Conservation (phyloP, 2,888 invertebrate species). For the Dicyrtomina minuta region DNA sequence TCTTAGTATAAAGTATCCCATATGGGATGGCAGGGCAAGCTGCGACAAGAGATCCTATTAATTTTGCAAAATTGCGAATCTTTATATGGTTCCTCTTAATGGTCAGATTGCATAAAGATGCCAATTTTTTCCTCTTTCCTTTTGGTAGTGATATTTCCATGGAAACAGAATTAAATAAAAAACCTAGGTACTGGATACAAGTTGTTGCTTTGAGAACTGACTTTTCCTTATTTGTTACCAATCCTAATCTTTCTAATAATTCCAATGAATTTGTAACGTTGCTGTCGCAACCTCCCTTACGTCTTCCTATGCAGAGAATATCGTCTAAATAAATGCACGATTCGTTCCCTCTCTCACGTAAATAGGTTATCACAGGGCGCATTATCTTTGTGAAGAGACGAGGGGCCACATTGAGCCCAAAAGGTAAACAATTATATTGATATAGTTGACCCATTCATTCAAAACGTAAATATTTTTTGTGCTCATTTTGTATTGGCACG, state of each 20-base stretch:
- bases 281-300: background rate
- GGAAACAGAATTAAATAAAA: background rate
- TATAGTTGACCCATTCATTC: background rate
- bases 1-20: constrained; percentile 24
- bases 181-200: constrained; percentile 6
- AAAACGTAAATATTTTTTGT: constrained; percentile 12
- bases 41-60: constrained; percentile 26
- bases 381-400: constrained; percentile 23
- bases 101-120: background rate
- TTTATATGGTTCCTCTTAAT: background rate
- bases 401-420: constrained; percentile 16
- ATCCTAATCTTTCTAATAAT: background rate
- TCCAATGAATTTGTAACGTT: background rate
- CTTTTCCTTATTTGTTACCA: constrained; percentile 13
- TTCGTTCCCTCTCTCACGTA: background rate
- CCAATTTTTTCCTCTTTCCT: background rate
- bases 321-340: constrained; percentile 10
- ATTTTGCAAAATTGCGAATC: background rate
- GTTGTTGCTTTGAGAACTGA: background rate
- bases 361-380: background rate
- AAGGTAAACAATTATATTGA: too few relatives aligned
- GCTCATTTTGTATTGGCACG: background rate
- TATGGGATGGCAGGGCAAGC: constrained; percentile 28
- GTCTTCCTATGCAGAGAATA: background rate
- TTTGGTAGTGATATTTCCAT: constrained; percentile 15